Percentiles rank a stretch among this genome's conserved stretches.
Conservation (phyloP, 2,113 vertebrate species). For the Austrofundulus limnaeus region DNA sequence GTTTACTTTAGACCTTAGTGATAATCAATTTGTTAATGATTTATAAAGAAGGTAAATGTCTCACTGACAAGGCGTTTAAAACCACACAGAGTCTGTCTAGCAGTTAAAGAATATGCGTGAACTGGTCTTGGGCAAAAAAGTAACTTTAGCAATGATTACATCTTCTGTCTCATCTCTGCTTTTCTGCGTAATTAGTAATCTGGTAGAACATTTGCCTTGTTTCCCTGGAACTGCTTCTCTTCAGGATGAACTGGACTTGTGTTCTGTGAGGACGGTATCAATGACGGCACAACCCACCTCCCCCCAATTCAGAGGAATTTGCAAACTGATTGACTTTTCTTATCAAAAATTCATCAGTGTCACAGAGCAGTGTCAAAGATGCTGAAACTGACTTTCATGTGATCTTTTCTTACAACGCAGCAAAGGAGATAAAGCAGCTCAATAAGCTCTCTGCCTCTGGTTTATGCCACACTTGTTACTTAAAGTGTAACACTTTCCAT, state of each 20-base stretch:
- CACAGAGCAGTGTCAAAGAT: too few species aligned
- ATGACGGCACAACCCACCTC: constrained; percentile 4
- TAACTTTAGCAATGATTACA: constrained; percentile 11
- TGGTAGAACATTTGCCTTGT: not conserved
- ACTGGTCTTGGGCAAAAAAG: too few species aligned
- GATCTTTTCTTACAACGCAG: constrained; percentile 16
- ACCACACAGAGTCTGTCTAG: not conserved
- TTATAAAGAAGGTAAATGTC: not conserved
- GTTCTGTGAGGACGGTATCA: too few species aligned
- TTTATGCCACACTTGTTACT: too few species aligned
- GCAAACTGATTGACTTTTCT: constrained; percentile 31
- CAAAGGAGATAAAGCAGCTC: constrained; percentile 12
- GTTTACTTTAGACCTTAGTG: not conserved
- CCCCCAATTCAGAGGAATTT: constrained; percentile 26
- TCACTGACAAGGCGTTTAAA: not conserved
- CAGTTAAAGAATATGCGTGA: too few species aligned
- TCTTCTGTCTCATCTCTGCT: not conserved
- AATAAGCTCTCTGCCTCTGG: not conserved
- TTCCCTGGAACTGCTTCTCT: too few species aligned
- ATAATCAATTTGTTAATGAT: constrained; percentile 1
- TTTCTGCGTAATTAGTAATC: constrained; percentile 20
- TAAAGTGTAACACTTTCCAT: too few species aligned
- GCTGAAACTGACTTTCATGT: constrained; percentile 7
- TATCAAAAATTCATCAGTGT: constrained; percentile 55
- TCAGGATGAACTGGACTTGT: too few species aligned